Evolutionary conservation across 2,113 vertebrate genomes (phyloP).

Genomic region (Lasiurus borealis): DNA sequence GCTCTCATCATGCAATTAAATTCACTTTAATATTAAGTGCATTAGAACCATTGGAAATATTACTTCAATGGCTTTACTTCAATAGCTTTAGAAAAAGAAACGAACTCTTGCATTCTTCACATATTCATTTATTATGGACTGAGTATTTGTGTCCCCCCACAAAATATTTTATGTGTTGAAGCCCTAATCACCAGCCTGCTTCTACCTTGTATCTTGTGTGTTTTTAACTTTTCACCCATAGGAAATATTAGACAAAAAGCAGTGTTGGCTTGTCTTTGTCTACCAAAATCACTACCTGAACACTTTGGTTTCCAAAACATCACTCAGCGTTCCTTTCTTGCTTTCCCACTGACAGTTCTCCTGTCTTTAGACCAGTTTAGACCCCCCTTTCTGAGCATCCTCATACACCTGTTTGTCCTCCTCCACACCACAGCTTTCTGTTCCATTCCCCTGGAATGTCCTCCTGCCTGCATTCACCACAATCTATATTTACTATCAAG

Average conservation of each 20-base stretch:
- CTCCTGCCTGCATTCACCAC: background rate
- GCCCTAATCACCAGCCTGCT: background rate
- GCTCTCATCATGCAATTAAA: background rate
- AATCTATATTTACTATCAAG: background rate
- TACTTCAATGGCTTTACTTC: background rate
- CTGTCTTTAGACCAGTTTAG: background rate
- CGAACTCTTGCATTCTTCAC: background rate
- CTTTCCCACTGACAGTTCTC: background rate
- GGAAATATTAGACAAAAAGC: background rate
- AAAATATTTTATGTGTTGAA: background rate
- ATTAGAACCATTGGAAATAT: constrained; percentile 6
- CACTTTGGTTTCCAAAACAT: background rate
- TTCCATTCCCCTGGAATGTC: background rate
- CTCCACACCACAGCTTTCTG: background rate
- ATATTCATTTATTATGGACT: background rate
- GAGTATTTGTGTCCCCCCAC: background rate
- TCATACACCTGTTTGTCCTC: background rate
- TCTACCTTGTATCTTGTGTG: background rate
- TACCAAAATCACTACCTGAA: background rate
- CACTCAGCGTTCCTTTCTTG: background rate
- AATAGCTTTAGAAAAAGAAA: constrained; percentile 29
- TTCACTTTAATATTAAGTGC: background rate
- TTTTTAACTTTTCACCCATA: background rate
- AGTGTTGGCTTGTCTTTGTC: background rate
- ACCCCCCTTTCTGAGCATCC: background rate